These are phyloP conservation scores for Copidosoma aretas DNA, from an alignment of 2,888 invertebrate genomes.

Conservation along the genomic window DNA sequence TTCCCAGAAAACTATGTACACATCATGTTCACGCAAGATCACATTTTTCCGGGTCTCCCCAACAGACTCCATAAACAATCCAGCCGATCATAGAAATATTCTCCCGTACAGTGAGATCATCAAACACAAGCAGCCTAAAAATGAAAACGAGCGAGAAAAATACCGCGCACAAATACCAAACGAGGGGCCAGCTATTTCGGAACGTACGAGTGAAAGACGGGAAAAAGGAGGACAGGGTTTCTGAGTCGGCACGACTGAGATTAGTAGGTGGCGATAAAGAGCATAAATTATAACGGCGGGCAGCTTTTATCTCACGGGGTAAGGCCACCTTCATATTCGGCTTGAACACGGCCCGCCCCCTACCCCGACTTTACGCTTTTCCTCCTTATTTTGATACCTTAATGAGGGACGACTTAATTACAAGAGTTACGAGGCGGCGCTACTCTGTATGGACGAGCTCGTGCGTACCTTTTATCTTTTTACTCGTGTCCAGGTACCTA, in stretches of 20 bases:
- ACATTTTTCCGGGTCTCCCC: neutral
- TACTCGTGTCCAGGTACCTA: neutral
- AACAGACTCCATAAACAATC: neutral
- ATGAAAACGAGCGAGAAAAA: neutral
- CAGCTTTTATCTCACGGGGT: conserved; percentile 24
- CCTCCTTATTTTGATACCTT: conserved; percentile 34
- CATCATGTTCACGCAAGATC: neutral
- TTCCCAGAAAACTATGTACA: neutral
- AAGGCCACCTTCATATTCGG: conserved; percentile 12
- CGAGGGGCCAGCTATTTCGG: neutral
- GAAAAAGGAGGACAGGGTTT: neutral
- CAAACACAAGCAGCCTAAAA: neutral
- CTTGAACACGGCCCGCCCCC: neutral
- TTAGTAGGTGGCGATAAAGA: conserved; percentile 35
- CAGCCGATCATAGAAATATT: conserved; percentile 7
- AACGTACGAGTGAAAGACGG: neutral
- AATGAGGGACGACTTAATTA: conserved; percentile 34
- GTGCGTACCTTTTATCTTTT: neutral
- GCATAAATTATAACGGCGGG: conserved; percentile 37
- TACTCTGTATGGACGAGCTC: neutral
- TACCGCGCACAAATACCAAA: neutral
- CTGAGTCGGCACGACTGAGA: conserved; percentile 12
- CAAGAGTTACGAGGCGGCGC: conserved; percentile 1
- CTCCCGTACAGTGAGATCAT: neutral
- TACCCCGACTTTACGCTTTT: neutral